Percentiles rank a stretch among this genome's conserved stretches.
Evolutionary conservation across 2,113 vertebrate species (phyloP).

Genomic region (Diadophis punctatus): DNA sequence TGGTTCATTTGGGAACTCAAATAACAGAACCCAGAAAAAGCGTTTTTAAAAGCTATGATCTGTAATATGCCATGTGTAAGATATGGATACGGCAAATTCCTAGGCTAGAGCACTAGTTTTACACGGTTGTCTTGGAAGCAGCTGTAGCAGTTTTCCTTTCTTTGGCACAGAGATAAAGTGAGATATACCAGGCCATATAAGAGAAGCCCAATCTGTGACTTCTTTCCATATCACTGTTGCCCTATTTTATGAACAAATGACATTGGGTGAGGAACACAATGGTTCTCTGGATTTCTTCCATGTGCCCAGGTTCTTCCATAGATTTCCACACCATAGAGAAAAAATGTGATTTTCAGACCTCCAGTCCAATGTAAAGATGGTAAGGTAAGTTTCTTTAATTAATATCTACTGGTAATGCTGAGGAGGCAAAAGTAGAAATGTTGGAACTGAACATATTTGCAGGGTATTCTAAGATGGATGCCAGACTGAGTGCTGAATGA

Average conservation of each 20-base stretch:
- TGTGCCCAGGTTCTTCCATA: background rate
- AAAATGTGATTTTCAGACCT: background rate
- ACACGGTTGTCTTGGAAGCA: background rate
- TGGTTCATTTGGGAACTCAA: background rate
- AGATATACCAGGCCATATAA: background rate
- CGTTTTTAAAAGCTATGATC: background rate
- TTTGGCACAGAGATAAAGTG: no score
- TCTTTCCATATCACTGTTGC: background rate
- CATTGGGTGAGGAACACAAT: background rate
- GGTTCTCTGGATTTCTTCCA: background rate
- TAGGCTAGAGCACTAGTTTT: background rate
- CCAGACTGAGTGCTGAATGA: background rate
- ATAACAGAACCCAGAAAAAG: background rate
- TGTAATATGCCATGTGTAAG: background rate
- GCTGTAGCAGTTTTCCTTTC: background rate
- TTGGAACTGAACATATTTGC: background rate
- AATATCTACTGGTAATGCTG: background rate
- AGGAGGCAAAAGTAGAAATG: background rate
- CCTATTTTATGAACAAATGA: background rate
- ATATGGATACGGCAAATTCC: background rate
- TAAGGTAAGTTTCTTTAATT: background rate
- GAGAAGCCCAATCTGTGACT: background rate
- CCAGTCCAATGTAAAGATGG: background rate
- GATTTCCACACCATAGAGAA: background rate
- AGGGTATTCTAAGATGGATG: background rate